These are phyloP conservation scores for Echinops telfairi DNA, from an alignment of 2,113 vertebrate species.

Conservation along the genomic window DNA sequence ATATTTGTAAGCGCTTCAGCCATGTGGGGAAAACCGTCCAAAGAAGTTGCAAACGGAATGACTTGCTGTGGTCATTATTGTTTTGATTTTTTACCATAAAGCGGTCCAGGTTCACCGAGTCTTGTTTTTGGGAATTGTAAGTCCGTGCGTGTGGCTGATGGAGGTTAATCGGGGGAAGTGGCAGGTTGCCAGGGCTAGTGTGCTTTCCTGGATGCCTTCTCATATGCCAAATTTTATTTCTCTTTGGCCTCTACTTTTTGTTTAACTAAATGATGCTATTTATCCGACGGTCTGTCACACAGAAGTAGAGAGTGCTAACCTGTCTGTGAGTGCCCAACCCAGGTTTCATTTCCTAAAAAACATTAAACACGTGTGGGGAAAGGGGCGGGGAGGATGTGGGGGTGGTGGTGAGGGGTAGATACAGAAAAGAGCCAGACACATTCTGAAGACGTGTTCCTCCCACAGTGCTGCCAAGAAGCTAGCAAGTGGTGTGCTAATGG, in stretches of 20 bases:
- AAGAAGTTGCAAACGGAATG: conserved; percentile 62
- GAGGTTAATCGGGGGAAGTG: conserved; percentile 65
- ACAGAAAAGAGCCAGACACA: too few species aligned
- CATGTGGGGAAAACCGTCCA: conserved; percentile 44
- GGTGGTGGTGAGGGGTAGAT: not conserved
- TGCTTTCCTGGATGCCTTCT: conserved; percentile 63
- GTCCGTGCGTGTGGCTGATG: conserved; percentile 55
- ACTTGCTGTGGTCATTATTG: conserved; percentile 68
- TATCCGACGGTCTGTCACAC: conserved; percentile 61
- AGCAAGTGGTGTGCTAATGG: not conserved
- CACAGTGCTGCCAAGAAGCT: not conserved
- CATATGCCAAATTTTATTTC: conserved; percentile 58
- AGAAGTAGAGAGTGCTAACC: conserved; percentile 34
- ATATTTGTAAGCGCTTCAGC: not conserved
- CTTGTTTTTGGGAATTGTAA: conserved; percentile 16
- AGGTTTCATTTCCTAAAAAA: conserved; percentile 41
- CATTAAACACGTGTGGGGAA: not conserved
- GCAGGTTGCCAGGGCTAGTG: conserved; percentile 55
- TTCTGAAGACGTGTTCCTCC: not conserved
- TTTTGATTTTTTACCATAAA: conserved; percentile 58
- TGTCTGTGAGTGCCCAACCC: conserved; percentile 28
- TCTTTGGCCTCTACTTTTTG: conserved; percentile 63
- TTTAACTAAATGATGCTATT: conserved; percentile 74
- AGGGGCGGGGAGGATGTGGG: not conserved
- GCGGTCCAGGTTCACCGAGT: conserved; percentile 53